A percentile compares a stretch with the other conserved stretches of the same genome.
phyloP scores from a whole-genome alignment of 92 coral and sea anemone species.

The Umimayanthus kanabou region DNA sequence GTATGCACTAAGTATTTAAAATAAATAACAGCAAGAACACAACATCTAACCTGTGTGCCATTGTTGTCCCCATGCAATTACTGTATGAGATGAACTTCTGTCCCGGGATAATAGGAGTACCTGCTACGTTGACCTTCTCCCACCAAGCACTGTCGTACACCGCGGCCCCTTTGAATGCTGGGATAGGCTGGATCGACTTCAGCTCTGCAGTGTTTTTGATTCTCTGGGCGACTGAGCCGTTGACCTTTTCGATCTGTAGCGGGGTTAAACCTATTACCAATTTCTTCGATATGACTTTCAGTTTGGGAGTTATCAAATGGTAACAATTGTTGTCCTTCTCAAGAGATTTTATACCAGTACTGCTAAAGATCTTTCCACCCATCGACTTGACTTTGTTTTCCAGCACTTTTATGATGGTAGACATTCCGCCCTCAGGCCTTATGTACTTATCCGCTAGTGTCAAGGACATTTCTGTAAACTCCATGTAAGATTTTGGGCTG shows the following conservation, averaged over 20 bases:
- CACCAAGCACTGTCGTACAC: constrained; percentile 82
- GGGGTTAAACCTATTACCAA: constrained; percentile 69
- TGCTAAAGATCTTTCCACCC: constrained; percentile 65
- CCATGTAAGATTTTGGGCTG: constrained; percentile 75
- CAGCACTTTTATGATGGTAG: constrained; percentile 59
- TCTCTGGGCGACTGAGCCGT: constrained; percentile 65
- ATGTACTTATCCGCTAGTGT: constrained; percentile 57
- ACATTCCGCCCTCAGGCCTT: constrained; percentile 79
- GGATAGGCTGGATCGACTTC: constrained; percentile 71
- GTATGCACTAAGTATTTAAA: neutral
- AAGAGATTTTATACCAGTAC: constrained; percentile 56
- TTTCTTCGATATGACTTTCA: constrained; percentile 60
- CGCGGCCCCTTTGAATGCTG: constrained; percentile 88
- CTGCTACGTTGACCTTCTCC: constrained; percentile 54
- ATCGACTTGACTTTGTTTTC: constrained; percentile 46
- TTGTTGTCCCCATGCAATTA: constrained; percentile 74
- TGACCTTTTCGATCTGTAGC: constrained; percentile 52
- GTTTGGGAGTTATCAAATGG: constrained; percentile 48
- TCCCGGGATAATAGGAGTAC: constrained; percentile 65
- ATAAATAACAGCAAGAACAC: neutral
- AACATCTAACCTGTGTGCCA: constrained; percentile 74
- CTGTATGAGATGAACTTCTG: constrained; percentile 78
- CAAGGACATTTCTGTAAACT: constrained; percentile 61
- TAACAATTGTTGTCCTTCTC: constrained; percentile 2
- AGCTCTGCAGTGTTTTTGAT: constrained; percentile 60